These are phyloP conservation scores for Gymnocypris eckloni DNA, from an alignment of 2,797 vertebrate genomes.

Conservation along the genomic window DNA sequence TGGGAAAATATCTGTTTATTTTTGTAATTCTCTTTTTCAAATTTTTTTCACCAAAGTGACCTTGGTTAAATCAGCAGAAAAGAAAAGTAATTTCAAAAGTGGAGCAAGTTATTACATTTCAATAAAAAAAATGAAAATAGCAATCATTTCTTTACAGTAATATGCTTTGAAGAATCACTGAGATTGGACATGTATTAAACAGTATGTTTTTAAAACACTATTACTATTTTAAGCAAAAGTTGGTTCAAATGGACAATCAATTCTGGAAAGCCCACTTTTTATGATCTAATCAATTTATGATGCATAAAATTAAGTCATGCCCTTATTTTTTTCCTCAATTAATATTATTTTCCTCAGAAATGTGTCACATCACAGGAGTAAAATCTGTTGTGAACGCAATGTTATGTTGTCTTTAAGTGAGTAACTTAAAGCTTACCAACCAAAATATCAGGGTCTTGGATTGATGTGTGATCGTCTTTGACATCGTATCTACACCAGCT, in stretches of 20 bases:
- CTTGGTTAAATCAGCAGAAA: neutral
- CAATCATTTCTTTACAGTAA: neutral
- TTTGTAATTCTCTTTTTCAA: neutral
- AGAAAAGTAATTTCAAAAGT: conserved; percentile 7
- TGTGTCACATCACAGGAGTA: neutral
- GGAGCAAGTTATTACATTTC: neutral
- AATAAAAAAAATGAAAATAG: neutral
- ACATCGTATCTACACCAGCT: conserved; percentile 66
- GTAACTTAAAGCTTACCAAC: conserved; percentile 14
- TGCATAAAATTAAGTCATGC: neutral
- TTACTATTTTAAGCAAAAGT: neutral
- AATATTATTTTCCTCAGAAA: neutral
- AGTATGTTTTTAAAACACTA: neutral
- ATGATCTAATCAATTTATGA: neutral
- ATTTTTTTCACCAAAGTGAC: neutral
- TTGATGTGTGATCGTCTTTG: conserved; percentile 56
- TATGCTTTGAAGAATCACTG: neutral
- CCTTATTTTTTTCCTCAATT: neutral
- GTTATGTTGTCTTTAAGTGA: neutral
- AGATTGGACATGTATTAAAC: neutral
- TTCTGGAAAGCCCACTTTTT: neutral
- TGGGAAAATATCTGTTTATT: neutral
- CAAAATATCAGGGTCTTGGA: conserved; percentile 59
- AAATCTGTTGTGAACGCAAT: neutral
- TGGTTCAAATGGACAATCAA: neutral